These are phyloP conservation scores for Dreissena polymorpha DNA, from an alignment of 1,140 invertebrate species.

Conservation along the genomic window DNA sequence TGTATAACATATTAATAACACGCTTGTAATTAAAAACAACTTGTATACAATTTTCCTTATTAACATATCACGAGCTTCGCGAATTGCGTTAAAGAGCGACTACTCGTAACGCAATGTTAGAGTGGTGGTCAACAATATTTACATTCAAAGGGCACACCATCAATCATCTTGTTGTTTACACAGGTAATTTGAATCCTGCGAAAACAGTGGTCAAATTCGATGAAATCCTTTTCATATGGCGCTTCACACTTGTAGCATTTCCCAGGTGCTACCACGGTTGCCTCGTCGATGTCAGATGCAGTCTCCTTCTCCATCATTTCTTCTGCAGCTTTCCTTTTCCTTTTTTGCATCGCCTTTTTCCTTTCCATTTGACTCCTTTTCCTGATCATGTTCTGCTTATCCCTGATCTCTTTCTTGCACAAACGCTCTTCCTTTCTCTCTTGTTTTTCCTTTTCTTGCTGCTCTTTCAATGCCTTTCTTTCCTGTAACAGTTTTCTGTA, in stretches of 20 bases:
- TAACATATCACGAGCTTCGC: too few species aligned
- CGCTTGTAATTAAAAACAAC: too few species aligned
- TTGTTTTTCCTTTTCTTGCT: not conserved
- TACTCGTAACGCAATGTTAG: too few species aligned
- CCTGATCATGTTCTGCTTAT: not conserved
- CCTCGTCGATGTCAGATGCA: constrained; percentile 8
- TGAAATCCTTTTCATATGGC: constrained; percentile 18
- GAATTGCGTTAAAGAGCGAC: too few species aligned
- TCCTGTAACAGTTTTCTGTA: not conserved
- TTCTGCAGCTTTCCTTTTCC: constrained; percentile 10
- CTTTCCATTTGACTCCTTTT: not conserved
- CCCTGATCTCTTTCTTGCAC: constrained; percentile 7
- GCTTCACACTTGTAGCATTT: constrained; percentile 24
- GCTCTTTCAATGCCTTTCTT: constrained; percentile 1
- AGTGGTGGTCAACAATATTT: constrained; percentile 28
- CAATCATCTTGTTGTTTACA: not conserved
- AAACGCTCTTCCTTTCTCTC: not conserved
- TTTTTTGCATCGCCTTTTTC: not conserved
- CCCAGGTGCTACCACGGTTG: not conserved
- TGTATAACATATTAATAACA: too few species aligned
- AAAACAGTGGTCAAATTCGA: constrained; percentile 24
- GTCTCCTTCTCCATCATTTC: not conserved
- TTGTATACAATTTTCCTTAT: too few species aligned
- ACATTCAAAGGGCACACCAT: constrained; percentile 38
- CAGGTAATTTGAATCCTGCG: constrained; percentile 15